phyloP scores from a whole-genome alignment of 2,797 vertebrate species.

The Periophthalmus magnuspinnatus region DNA sequence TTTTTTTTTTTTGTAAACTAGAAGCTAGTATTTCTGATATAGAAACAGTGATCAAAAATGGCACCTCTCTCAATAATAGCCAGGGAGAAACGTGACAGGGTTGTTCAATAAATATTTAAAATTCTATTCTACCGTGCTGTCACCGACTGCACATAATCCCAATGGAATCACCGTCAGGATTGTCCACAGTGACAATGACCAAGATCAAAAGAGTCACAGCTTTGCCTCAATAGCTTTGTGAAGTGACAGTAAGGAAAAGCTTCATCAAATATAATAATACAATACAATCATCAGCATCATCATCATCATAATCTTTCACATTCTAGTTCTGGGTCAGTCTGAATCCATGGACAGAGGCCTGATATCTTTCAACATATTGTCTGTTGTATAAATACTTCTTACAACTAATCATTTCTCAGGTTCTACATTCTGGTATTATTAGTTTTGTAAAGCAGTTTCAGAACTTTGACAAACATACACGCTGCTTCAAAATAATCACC shows the following conservation, averaged over 20 bases:
- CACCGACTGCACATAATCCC: constrained; percentile 32
- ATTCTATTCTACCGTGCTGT: constrained; percentile 25
- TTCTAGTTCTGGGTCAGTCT: constrained; percentile 68
- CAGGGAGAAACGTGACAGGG: constrained; percentile 16
- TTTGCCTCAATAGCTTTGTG: constrained; percentile 21
- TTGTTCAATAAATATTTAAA: constrained; percentile 27
- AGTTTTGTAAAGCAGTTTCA: no score
- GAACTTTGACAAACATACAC: not conserved
- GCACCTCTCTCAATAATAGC: constrained; percentile 7
- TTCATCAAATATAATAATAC: constrained; percentile 45
- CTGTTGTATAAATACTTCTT: no score
- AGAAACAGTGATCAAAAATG: constrained; percentile 20
- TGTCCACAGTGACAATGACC: constrained; percentile 31
- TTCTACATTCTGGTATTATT: no score
- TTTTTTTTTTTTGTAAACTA: constrained; percentile 16
- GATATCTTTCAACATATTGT: constrained; percentile 40
- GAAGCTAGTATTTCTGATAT: constrained; percentile 10
- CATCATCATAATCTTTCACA: constrained; percentile 57
- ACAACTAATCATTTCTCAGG: no score
- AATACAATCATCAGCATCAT: constrained; percentile 66
- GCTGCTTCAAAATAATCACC: not conserved
- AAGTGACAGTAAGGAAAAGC: constrained; percentile 25
- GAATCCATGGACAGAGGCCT: constrained; percentile 72
- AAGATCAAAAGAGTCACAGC: constrained; percentile 36
- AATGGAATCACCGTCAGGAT: constrained; percentile 23